Conservation (phyloP, 1,140 invertebrate species). For the Limonius californicus region DNA sequence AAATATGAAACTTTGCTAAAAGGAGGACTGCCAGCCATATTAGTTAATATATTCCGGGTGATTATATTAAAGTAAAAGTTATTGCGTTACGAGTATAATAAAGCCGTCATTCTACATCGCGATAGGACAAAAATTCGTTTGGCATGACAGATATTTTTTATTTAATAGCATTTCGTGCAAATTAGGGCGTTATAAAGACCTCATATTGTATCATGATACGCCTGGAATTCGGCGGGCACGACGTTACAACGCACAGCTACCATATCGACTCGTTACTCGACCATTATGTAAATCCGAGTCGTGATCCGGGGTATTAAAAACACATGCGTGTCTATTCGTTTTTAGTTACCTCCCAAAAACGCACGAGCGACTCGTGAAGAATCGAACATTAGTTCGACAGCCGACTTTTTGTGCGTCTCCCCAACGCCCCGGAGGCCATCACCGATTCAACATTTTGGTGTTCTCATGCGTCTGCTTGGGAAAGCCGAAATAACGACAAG, state of each 20-base stretch:
- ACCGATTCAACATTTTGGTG: neutral
- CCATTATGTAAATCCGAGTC: slow-evolving; percentile 29
- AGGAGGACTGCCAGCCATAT: too few relatives aligned
- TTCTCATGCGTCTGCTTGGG: too few relatives aligned
- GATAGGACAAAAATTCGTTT: slow-evolving; percentile 13
- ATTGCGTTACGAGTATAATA: neutral
- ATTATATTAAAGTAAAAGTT: too few relatives aligned
- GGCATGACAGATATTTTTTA: slow-evolving; percentile 9
- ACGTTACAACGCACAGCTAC: slow-evolving; percentile 12
- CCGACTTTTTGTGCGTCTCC: neutral
- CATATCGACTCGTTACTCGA: slow-evolving; percentile 9
- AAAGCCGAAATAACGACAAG: too few relatives aligned
- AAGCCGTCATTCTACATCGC: neutral
- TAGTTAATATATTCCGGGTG: too few relatives aligned
- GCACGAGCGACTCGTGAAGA: slow-evolving; percentile 1
- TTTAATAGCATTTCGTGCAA: slow-evolving; percentile 14
- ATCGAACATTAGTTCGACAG: neutral
- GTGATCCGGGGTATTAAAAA: slow-evolving; percentile 31
- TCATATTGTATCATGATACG: slow-evolving; percentile 15
- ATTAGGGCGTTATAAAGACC: slow-evolving; percentile 12
- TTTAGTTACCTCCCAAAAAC: slow-evolving; percentile 25
- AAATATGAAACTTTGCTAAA: too few relatives aligned
- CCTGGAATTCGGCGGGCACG: neutral
- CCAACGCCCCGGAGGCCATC: neutral
- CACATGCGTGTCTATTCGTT: slow-evolving; percentile 31